A percentile compares a stretch with the other conserved stretches of the same genome.
Evolutionary conservation across 2,888 invertebrate species (phyloP).

Genomic region (Pyrocoelia pectoralis): DNA sequence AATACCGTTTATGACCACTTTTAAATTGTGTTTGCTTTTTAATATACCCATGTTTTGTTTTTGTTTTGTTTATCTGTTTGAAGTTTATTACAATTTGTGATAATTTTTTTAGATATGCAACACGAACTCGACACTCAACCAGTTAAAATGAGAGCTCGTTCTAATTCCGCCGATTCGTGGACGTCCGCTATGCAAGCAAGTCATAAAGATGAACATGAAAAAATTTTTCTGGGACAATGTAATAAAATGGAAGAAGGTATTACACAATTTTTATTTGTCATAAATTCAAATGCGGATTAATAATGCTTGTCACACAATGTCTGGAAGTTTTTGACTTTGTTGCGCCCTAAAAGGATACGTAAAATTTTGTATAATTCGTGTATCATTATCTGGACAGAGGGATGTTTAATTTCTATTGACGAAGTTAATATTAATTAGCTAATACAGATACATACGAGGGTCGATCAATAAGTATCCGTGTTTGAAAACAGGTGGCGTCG

Average conservation of each 20-base stretch:
- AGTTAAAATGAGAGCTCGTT: conserved; percentile 61
- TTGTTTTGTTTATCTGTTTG: conserved; percentile 5
- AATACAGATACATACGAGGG: no score
- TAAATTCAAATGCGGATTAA: neutral
- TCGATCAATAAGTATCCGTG: no score
- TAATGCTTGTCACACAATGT: neutral
- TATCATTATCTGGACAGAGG: no score
- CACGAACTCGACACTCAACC: conserved; percentile 53
- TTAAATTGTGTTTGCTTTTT: conserved; percentile 11
- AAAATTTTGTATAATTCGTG: no score
- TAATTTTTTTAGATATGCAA: conserved; percentile 38
- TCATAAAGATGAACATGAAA: conserved; percentile 19
- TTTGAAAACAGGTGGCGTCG: no score
- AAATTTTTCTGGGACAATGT: conserved; percentile 10
- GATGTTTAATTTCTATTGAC: no score
- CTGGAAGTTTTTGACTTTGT: no score
- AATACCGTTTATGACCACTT: conserved; percentile 2
- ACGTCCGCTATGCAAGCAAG: conserved; percentile 39
- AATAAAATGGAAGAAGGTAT: conserved; percentile 19
- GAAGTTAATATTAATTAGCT: no score
- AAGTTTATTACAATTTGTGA: neutral
- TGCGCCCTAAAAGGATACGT: no score
- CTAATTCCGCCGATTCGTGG: conserved; percentile 67
- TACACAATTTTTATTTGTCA: neutral
- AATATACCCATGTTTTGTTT: conserved; percentile 9